Conservation (phyloP, 2,113 vertebrate genomes). For the Phodopus roborovskii region DNA sequence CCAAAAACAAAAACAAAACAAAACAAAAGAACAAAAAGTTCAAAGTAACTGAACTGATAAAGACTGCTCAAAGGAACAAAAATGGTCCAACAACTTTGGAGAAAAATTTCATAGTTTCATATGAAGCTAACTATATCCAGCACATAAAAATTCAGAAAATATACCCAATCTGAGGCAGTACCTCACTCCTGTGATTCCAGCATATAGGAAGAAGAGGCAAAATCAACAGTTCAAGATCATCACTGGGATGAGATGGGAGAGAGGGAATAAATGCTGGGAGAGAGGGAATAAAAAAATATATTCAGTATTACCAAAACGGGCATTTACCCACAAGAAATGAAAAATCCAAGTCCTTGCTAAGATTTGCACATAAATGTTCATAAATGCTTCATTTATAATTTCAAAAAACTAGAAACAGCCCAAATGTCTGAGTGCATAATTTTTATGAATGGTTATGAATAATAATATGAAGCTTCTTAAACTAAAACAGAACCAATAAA, state of each 20-base stretch:
- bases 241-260: neutral
- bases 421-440: constrained; percentile 18
- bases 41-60: neutral
- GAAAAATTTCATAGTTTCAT: neutral
- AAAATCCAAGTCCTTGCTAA: neutral
- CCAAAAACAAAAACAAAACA: too few relatives aligned
- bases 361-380: neutral
- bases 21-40: neutral
- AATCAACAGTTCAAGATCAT: neutral
- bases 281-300: neutral
- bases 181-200: neutral
- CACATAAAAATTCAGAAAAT: neutral
- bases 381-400: neutral
- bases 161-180: neutral
- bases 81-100: neutral
- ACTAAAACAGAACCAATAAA: constrained; percentile 26
- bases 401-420: neutral
- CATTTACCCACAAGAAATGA: neutral
- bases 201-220: neutral
- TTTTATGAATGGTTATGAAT: neutral
- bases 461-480: neutral
- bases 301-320: neutral
- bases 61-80: neutral
- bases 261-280: neutral
- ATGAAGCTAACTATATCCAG: neutral